These are phyloP conservation scores for Caranx melampygus DNA, from an alignment of 2,113 vertebrate genomes.

Conservation along the genomic window DNA sequence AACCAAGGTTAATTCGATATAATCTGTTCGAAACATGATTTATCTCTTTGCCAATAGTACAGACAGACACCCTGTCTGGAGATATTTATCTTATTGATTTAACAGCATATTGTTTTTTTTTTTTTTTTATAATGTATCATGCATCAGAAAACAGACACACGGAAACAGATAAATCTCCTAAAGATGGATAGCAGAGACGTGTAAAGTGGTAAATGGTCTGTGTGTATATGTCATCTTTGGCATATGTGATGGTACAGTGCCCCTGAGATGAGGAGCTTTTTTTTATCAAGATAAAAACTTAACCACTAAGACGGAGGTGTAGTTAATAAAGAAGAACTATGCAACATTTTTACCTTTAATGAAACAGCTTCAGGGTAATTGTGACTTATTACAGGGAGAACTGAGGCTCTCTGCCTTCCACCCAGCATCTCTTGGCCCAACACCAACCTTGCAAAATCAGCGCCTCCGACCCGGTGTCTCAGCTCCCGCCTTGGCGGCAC, in stretches of 20 bases:
- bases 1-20: constrained; percentile 63
- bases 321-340: not conserved
- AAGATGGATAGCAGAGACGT: constrained; percentile 37
- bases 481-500: too few relatives aligned
- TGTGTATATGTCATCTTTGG: not conserved
- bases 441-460: too few relatives aligned
- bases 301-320: not conserved
- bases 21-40: constrained; percentile 55
- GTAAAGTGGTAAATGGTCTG: constrained; percentile 33
- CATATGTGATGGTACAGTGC: not conserved
- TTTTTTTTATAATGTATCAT: constrained; percentile 42
- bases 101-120: constrained; percentile 58
- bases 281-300: not conserved
- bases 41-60: constrained; percentile 55
- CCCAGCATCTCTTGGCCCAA: too few relatives aligned
- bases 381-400: too few relatives aligned
- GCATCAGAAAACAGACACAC: constrained; percentile 21
- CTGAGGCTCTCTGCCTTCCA: too few relatives aligned
- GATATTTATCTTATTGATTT: constrained; percentile 65
- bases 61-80: constrained; percentile 37
- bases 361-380: too few relatives aligned
- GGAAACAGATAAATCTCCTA: constrained; percentile 55
- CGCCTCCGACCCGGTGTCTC: too few relatives aligned
- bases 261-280: not conserved
- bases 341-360: too few relatives aligned